Conservation (phyloP, 92 coral and sea anemone species). For the Umimayanthus kanabou region DNA sequence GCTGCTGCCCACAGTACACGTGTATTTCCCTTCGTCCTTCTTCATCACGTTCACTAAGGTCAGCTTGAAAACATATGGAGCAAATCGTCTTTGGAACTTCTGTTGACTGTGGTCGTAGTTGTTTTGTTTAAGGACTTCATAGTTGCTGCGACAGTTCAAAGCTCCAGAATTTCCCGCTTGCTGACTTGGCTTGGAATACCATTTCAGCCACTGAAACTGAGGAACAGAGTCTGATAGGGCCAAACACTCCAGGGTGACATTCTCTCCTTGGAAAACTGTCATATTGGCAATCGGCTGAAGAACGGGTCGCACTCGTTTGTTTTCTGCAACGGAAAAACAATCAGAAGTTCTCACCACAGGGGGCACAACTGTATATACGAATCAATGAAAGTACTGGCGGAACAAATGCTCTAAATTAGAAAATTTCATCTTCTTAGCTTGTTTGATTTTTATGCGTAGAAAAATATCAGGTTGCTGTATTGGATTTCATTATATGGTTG, state of each 20-base stretch:
- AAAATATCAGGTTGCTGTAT: too few species aligned
- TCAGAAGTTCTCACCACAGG: too few species aligned
- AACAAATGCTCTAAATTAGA: too few species aligned
- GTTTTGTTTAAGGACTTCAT: constrained; percentile 67
- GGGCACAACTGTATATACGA: too few species aligned
- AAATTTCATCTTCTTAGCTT: too few species aligned
- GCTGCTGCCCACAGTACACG: constrained; percentile 90
- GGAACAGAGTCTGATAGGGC: constrained; percentile 92
- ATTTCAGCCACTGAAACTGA: constrained; percentile 91
- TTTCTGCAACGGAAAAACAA: too few species aligned
- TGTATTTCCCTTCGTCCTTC: constrained; percentile 73
- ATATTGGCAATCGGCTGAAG: constrained; percentile 63
- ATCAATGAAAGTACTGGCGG: too few species aligned
- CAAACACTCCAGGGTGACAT: constrained; percentile 72
- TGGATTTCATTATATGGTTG: too few species aligned
- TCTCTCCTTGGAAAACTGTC: constrained; percentile 74
- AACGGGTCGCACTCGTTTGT: constrained; percentile 63
- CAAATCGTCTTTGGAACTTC: constrained; percentile 38
- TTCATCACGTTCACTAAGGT: constrained; percentile 72
- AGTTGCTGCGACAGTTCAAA: constrained; percentile 10
- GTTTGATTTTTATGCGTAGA: too few species aligned
- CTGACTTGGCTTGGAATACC: constrained; percentile 47
- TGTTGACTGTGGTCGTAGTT: constrained; percentile 14
- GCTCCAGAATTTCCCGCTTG: constrained; percentile 41
- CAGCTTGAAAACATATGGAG: constrained; percentile 76